Evolutionary conservation across 2,888 invertebrate genomes (phyloP).

Genomic region (Encarsia formosa): DNA sequence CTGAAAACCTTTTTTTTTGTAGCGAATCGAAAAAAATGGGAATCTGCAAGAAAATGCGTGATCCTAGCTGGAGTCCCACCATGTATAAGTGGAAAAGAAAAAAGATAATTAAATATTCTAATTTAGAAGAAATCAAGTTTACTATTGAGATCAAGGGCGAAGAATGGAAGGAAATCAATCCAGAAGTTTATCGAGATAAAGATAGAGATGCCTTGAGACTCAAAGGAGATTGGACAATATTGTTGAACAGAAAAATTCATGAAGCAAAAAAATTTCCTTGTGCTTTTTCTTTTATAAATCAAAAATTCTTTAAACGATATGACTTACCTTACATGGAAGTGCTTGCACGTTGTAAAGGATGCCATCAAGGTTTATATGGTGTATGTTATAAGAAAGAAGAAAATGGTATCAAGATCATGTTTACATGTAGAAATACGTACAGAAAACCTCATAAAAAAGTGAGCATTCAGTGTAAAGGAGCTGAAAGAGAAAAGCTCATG

Average conservation of each 20-base stretch:
- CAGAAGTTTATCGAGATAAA: slow-evolving; percentile 3
- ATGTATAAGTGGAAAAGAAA: too few relatives aligned
- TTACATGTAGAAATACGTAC: background rate
- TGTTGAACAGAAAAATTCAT: slow-evolving; percentile 2
- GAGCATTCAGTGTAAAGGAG: background rate
- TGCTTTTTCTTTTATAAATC: slow-evolving; percentile 5
- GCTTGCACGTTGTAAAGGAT: slow-evolving; percentile 6
- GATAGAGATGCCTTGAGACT: slow-evolving; percentile 4
- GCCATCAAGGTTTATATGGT: background rate
- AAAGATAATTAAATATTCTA: too few relatives aligned
- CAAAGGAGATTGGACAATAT: slow-evolving; percentile 5
- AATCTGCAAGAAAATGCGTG: too few relatives aligned
- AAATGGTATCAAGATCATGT: slow-evolving; percentile 1
- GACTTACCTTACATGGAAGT: slow-evolving; percentile 8
- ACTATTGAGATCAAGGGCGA: background rate
- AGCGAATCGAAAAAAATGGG: too few relatives aligned
- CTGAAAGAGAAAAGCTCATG: background rate
- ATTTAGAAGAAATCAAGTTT: too few relatives aligned
- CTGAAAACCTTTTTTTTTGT: too few relatives aligned
- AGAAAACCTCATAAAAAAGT: background rate
- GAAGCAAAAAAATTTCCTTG: slow-evolving; percentile 5
- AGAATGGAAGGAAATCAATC: slow-evolving; percentile 7
- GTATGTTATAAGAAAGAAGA: background rate
- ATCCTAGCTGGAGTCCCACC: too few relatives aligned
- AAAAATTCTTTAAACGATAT: slow-evolving; percentile 8